Evolutionary conservation across 2,797 vertebrate species (phyloP).

Genomic region (Telmatherina bonti): DNA sequence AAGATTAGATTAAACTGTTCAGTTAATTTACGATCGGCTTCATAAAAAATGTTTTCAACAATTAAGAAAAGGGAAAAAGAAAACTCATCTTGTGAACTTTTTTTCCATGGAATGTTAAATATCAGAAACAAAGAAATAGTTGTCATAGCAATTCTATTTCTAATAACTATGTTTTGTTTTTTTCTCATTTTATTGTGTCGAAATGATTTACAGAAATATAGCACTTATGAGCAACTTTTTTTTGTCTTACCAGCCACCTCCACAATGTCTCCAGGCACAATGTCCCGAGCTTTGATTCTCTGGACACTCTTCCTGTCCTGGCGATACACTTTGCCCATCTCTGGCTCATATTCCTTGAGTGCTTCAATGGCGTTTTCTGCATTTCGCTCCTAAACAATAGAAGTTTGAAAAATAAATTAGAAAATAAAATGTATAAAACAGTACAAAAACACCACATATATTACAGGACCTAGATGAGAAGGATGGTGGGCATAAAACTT

Average conservation of each 20-base stretch:
- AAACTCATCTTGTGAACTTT: neutral
- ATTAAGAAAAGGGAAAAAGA: no score
- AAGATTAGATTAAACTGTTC: neutral
- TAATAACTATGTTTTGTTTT: no score
- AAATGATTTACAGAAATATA: neutral
- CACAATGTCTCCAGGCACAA: slow-evolving; percentile 96
- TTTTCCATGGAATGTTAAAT: neutral
- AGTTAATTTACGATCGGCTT: neutral
- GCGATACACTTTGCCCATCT: slow-evolving; percentile 99
- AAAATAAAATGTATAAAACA: neutral
- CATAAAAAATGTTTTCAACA: neutral
- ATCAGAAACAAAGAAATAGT: neutral
- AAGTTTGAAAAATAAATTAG: neutral
- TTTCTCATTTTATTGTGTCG: neutral
- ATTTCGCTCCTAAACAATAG: slow-evolving; percentile 79
- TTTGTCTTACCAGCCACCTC: slow-evolving; percentile 93
- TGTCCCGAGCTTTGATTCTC: slow-evolving; percentile 97
- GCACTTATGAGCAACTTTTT: neutral
- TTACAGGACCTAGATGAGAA: no score
- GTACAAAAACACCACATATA: neutral
- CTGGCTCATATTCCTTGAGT: slow-evolving; percentile 96
- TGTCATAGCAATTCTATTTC: no score
- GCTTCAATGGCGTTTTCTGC: slow-evolving; percentile 88
- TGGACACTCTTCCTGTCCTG: slow-evolving; percentile 98
- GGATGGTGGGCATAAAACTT: no score